Base-by-base conservation (phyloP, 2,113 vertebrate species). In the Elephas maximus region DNA sequence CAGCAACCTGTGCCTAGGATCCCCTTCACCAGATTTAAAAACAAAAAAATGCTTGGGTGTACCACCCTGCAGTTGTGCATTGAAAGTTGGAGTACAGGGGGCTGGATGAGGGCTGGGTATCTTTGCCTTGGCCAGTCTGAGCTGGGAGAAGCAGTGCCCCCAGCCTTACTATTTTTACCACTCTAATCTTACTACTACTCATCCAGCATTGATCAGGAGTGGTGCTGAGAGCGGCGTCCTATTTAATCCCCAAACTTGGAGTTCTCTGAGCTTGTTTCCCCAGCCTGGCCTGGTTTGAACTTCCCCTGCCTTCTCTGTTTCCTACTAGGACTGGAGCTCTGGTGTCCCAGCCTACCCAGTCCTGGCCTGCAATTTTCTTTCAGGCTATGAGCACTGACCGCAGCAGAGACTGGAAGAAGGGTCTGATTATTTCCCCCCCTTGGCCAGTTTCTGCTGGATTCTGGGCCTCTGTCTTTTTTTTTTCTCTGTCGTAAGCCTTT, bases 401-500 rank as follows among this genome's bases (percentile, higher is more conserved):
- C 88, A 92, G 85, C 67, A 90, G 80, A 97, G 74, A 57, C 65
- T 51, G 24, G 76, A 48, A 93, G 51, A 45, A 78, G 78, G 37
- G 37, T 45, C 80, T 90, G 45, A 81, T 62, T 74, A 44, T 33
- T 41, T 53, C 65, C 80, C 90, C 92, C 84, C 45, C 41, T 60
- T 20, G 51, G 91, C 81, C 84, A 82, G 78, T 83, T 85, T 85
- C 91, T 78, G 41, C 87, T 80, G 89, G 92, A 48, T 67, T 78
- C 51, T 80, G 91, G 88, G 69, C 90, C 88, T 95, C 94, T 82
- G 82, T 60, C 77, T 92, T 57, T 57, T 74, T 23, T 74, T 57
- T 57, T 74, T 23, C 44, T 95, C 88, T 87, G 83, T 87, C 92
- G 88, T 93, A 79, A 96, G 94, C 85, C 62, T 67, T 95, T 95